These are phyloP conservation scores for Eunapius fragilis DNA, from an alignment of 37 sponge, comb jelly and placozoan genomes.

Conservation along the genomic window DNA sequence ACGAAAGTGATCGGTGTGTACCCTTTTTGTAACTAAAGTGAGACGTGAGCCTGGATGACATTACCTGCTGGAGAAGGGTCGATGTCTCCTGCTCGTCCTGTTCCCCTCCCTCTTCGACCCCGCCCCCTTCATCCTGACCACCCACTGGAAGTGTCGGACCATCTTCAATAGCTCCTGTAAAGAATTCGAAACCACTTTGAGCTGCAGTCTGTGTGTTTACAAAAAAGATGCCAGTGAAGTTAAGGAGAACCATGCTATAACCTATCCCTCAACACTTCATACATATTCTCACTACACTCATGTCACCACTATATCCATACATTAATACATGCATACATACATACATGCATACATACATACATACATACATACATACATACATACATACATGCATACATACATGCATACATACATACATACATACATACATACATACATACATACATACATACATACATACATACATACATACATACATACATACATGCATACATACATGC, in stretches of 20 bases:
- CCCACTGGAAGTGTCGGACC: not conserved
- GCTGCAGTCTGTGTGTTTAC: slow-evolving; percentile 16
- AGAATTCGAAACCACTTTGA: slow-evolving; percentile 50
- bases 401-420: too few species aligned
- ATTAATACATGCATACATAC: not conserved
- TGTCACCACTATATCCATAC: too few species aligned
- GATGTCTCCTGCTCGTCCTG: slow-evolving; percentile 1
- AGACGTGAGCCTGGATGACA: too few species aligned
- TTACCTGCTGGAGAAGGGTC: not conserved
- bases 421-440: too few species aligned
- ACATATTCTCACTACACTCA: too few species aligned
- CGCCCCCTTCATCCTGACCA: not conserved
- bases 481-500: too few species aligned
- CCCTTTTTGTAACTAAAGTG: too few species aligned
- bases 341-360: not conserved
- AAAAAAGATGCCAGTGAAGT: not conserved
- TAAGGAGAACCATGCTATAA: not conserved
- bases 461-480: too few species aligned
- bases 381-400: too few species aligned
- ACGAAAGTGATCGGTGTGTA: not conserved
- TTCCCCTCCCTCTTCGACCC: not conserved
- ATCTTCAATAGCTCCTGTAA: slow-evolving; percentile 42
- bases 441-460: too few species aligned
- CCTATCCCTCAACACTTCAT: not conserved
- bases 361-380: too few species aligned